A percentile compares a stretch with the other conserved stretches of the same genome.
These are phyloP conservation scores for Syritta pipiens DNA, from an alignment of 2,888 invertebrate species.

Conservation along the genomic window DNA sequence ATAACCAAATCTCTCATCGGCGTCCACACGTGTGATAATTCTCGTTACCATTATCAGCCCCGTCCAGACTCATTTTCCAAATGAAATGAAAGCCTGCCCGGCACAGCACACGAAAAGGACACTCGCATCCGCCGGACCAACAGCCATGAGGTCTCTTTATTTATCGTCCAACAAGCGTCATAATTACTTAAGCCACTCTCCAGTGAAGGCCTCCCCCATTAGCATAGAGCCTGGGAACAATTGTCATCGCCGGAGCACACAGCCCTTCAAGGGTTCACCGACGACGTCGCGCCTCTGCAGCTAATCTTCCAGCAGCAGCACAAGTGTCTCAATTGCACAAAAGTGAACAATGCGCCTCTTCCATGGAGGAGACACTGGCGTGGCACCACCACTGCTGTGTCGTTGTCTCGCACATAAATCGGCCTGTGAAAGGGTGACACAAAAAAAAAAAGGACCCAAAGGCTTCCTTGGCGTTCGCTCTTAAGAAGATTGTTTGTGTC, in stretches of 20 bases:
- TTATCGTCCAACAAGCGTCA: constrained; percentile 26
- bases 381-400: constrained; percentile 18
- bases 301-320: constrained; percentile 36
- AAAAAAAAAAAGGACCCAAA: background rate
- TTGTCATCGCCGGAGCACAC: constrained; percentile 40
- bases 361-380: too few relatives aligned
- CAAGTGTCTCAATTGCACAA: constrained; percentile 59
- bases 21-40: too few relatives aligned
- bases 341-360: constrained; percentile 59
- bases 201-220: constrained; percentile 31
- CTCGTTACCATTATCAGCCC: too few relatives aligned
- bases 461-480: constrained; percentile 1
- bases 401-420: too few relatives aligned
- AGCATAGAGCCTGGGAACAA: constrained; percentile 29
- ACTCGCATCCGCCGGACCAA: too few relatives aligned
- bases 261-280: too few relatives aligned
- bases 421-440: too few relatives aligned
- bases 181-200: constrained; percentile 25
- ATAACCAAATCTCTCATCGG: too few relatives aligned
- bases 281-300: background rate
- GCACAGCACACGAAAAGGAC: too few relatives aligned
- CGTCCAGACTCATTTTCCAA: too few relatives aligned
- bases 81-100: too few relatives aligned
- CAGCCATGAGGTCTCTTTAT: too few relatives aligned
- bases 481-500: constrained; percentile 5